Evolutionary conservation across 1,140 invertebrate species (phyloP).

Genomic region (Conus ventricosus): DNA sequence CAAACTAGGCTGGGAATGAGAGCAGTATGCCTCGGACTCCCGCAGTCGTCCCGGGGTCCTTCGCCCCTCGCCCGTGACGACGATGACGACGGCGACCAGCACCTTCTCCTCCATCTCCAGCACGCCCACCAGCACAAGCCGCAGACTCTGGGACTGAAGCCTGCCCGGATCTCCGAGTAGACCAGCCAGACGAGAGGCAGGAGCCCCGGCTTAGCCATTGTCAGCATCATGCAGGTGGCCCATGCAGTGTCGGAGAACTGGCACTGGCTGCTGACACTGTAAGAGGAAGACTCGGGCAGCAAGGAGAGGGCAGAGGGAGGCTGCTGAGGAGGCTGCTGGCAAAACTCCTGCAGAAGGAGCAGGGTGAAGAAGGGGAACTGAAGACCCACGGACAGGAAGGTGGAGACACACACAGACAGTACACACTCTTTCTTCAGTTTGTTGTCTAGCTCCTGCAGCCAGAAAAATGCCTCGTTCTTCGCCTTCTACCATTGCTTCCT

Average conservation of each 20-base stretch:
- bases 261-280: background rate
- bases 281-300: background rate
- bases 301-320: background rate
- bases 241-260: slow-evolving; percentile 27
- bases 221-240: slow-evolving; percentile 17
- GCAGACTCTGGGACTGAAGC: background rate
- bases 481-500: background rate
- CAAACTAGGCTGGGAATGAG: background rate
- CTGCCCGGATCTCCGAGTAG: slow-evolving; percentile 34
- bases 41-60: background rate
- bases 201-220: slow-evolving; percentile 35
- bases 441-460: background rate
- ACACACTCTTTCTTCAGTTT: slow-evolving; percentile 25
- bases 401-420: slow-evolving; percentile 19
- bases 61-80: background rate
- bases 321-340: background rate
- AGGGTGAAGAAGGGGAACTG: slow-evolving; percentile 42
- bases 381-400: slow-evolving; percentile 26
- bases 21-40: background rate
- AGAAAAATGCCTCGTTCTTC: background rate
- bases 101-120: no score
- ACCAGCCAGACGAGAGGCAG: slow-evolving; percentile 40
- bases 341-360: slow-evolving; percentile 33
- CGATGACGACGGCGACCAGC: background rate
- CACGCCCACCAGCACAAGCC: background rate